A percentile compares a stretch with the other conserved stretches of the same genome.
Conservation (phyloP, 1,140 invertebrate genomes). For the Diorhabda sublineata region DNA sequence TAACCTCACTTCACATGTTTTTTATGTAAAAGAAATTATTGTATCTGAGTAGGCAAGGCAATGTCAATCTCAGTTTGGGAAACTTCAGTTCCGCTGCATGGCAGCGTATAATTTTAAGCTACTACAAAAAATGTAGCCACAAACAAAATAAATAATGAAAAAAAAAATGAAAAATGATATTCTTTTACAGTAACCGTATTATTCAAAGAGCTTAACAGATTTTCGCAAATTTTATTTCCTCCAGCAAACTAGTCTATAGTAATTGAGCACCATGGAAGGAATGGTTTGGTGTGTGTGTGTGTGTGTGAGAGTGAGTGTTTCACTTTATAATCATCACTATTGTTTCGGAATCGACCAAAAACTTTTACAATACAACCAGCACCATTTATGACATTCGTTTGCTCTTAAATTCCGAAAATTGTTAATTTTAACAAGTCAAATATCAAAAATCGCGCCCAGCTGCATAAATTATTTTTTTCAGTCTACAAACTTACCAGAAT, state of each 20-base stretch:
- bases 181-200: not conserved
- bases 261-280: slow-evolving; percentile 51
- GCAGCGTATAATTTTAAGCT: slow-evolving; percentile 17
- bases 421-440: too few relatives aligned
- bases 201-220: not conserved
- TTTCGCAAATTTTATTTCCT: slow-evolving; percentile 23
- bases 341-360: not conserved
- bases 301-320: slow-evolving; percentile 13
- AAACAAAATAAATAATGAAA: not conserved
- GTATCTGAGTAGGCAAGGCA: slow-evolving; percentile 26
- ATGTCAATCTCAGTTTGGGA: slow-evolving; percentile 27
- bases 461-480: too few relatives aligned
- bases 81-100: slow-evolving; percentile 31
- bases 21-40: too few relatives aligned
- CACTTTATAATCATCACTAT: slow-evolving; percentile 6
- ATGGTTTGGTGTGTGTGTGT: slow-evolving; percentile 38
- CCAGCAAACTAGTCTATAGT: slow-evolving; percentile 31
- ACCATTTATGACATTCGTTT: not conserved
- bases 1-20: too few relatives aligned
- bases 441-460: too few relatives aligned
- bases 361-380: not conserved
- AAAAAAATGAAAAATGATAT: slow-evolving; percentile 7
- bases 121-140: not conserved
- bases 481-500: not conserved
- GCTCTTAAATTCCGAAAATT: too few relatives aligned